Conservation (phyloP, 1,140 invertebrate genomes). For the Scaptomyza graminum region DNA sequence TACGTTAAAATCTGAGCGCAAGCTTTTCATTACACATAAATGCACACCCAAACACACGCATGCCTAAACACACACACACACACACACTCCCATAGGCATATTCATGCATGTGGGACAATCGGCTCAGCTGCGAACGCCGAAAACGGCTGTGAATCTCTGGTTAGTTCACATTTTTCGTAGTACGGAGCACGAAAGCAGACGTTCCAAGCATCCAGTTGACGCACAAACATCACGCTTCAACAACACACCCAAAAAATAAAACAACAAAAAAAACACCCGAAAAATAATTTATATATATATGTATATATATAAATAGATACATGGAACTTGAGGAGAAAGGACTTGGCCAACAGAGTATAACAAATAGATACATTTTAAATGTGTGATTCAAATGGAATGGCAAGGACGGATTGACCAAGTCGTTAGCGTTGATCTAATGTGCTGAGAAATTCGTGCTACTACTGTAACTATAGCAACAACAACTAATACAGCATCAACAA, state of each 20-base stretch:
- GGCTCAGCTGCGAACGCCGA: slow-evolving; percentile 42
- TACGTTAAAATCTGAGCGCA: slow-evolving; percentile 4
- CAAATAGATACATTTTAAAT: not conserved
- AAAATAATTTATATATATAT: too few relatives aligned
- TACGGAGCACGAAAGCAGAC: slow-evolving; percentile 47
- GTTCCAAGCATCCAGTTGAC: slow-evolving; percentile 30
- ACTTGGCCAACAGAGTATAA: slow-evolving; percentile 19
- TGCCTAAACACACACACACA: not conserved
- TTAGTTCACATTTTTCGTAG: slow-evolving; percentile 48
- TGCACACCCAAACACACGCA: slow-evolving; percentile 1
- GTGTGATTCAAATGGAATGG: not conserved
- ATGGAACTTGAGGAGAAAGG: slow-evolving; percentile 8
- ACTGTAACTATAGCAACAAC: not conserved
- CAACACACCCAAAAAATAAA: slow-evolving; percentile 3
- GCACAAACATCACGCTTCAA: slow-evolving; percentile 30
- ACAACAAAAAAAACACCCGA: not conserved
- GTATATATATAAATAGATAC: slow-evolving; percentile 13
- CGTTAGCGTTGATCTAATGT: too few relatives aligned
- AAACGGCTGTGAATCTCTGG: slow-evolving; percentile 40
- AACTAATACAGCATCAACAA: not conserved
- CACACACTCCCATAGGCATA: not conserved
- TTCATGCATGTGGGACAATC: slow-evolving; percentile 6
- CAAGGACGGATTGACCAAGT: not conserved
- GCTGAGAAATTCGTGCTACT: not conserved
- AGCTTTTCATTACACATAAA: slow-evolving; percentile 14